Percentiles rank a stretch among this genome's conserved stretches.
Conservation (phyloP, 2,113 vertebrate species). For the Synodontis membranacea region DNA sequence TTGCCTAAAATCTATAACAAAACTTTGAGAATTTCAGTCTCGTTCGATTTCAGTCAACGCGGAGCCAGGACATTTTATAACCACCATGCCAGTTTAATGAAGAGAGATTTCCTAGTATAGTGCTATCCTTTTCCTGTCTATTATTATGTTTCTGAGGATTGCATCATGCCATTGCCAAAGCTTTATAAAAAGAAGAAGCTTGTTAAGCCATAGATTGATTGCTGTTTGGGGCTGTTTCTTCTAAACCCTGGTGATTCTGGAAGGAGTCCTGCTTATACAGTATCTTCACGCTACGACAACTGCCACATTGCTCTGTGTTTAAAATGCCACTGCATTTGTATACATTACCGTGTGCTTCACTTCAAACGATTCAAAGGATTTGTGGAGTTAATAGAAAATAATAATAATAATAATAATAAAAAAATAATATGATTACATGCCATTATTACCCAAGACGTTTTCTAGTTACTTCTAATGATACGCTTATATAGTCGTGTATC, state of each 20-base stretch:
- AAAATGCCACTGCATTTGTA: neutral
- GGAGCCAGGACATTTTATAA: neutral
- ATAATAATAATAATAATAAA: too few species aligned
- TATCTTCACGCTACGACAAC: neutral
- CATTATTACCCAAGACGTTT: neutral
- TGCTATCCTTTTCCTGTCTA: neutral
- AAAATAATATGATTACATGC: neutral
- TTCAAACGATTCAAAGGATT: neutral
- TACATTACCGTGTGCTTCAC: neutral
- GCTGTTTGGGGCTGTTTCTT: neutral
- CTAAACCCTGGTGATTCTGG: neutral
- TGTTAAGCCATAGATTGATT: neutral
- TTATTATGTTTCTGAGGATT: conserved; percentile 13
- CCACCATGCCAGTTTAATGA: neutral
- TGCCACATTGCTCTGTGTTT: neutral
- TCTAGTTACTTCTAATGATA: neutral
- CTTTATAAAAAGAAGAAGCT: neutral
- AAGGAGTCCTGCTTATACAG: neutral
- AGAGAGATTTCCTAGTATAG: neutral
- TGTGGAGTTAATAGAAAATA: neutral
- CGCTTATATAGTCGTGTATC: neutral
- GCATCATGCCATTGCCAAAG: neutral
- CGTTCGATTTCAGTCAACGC: neutral
- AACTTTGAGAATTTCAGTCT: neutral
- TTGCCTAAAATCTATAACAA: neutral